phyloP scores from a whole-genome alignment of 2,113 vertebrate species.

The Arizona elegans region DNA sequence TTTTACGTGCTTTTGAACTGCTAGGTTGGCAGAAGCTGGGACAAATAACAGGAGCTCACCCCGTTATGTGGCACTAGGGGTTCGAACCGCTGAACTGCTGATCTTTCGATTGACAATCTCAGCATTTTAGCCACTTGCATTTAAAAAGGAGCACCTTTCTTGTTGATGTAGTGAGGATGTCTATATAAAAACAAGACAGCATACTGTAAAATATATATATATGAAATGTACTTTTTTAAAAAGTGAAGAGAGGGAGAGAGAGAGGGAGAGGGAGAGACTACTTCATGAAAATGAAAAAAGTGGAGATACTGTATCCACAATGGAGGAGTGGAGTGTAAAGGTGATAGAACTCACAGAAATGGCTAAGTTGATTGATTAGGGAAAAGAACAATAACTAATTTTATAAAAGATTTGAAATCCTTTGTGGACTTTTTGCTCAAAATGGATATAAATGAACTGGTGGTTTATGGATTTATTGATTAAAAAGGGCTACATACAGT shows the following conservation, averaged over 20 bases:
- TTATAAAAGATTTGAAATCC: not conserved
- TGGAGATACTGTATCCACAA: not conserved
- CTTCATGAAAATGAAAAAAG: not conserved
- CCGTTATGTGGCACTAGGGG: too few species aligned
- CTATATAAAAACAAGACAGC: slow-evolving; percentile 53
- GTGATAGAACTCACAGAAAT: not conserved
- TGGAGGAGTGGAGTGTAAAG: not conserved
- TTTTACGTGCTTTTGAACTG: too few species aligned
- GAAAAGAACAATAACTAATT: not conserved
- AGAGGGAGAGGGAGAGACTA: not conserved
- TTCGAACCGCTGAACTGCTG: too few species aligned
- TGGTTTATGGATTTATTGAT: not conserved
- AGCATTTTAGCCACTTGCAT: slow-evolving; percentile 8
- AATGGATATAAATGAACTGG: not conserved
- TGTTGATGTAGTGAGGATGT: slow-evolving; percentile 47
- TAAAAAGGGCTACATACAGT: not conserved
- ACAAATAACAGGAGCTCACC: too few species aligned
- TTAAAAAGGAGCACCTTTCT: slow-evolving; percentile 59
- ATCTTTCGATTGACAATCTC: too few species aligned
- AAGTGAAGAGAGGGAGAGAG: not conserved
- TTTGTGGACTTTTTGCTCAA: not conserved
- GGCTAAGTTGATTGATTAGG: not conserved
- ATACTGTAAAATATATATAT: slow-evolving; percentile 20
- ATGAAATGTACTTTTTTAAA: slow-evolving; percentile 21
- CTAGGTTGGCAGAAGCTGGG: too few species aligned